phyloP scores from a whole-genome alignment of 2,888 invertebrate species.

The Eucera pruinosa region DNA sequence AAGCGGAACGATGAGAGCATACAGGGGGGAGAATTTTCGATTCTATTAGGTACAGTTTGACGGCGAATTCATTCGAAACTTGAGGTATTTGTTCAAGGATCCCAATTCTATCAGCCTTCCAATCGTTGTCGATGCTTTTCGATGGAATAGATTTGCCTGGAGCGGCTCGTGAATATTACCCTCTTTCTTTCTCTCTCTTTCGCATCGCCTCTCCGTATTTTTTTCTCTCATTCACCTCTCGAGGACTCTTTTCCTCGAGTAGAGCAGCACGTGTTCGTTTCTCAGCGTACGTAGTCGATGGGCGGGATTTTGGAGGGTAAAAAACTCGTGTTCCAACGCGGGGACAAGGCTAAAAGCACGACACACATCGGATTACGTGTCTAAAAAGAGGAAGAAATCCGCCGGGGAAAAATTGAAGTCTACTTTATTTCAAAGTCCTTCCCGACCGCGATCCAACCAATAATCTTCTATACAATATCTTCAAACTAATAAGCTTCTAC shows the following conservation, averaged over 20 bases:
- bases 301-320: slow-evolving; percentile 70
- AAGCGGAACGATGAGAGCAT: slow-evolving; percentile 3
- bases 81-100: slow-evolving; percentile 54
- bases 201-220: slow-evolving; percentile 10
- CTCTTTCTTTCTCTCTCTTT: slow-evolving; percentile 12
- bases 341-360: slow-evolving; percentile 70
- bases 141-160: slow-evolving; percentile 48
- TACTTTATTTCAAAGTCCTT: slow-evolving; percentile 26
- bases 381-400: slow-evolving; percentile 49
- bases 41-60: slow-evolving; percentile 37
- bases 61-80: slow-evolving; percentile 42
- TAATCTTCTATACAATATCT: slow-evolving; percentile 15
- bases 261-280: slow-evolving; percentile 66
- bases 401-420: slow-evolving; percentile 12
- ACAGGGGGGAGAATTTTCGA: slow-evolving; percentile 33
- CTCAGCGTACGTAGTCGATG: slow-evolving; percentile 63
- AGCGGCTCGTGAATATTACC: slow-evolving; percentile 56
- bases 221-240: slow-evolving; percentile 51
- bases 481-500: no score
- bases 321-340: slow-evolving; percentile 61
- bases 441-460: slow-evolving; percentile 8
- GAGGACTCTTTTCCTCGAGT: slow-evolving; percentile 61
- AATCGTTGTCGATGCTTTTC: slow-evolving; percentile 51
- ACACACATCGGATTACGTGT: slow-evolving; percentile 67
- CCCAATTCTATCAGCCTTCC: slow-evolving; percentile 57